A percentile compares a stretch with the other conserved stretches of the same genome.
Conservation (phyloP, 1,140 invertebrate species). For the Heliconius melpomene region DNA sequence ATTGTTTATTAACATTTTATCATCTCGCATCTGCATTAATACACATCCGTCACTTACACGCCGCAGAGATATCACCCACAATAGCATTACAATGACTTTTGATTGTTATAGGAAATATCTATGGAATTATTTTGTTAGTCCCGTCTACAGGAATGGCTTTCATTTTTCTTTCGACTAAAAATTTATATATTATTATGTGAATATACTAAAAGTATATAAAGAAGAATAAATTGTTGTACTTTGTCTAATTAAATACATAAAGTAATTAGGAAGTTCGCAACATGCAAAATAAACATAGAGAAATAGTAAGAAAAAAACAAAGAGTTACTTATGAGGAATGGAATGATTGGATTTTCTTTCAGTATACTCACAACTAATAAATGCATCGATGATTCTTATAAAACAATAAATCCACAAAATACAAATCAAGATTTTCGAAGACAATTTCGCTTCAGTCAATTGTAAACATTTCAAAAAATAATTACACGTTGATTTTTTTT, state of each 20-base stretch:
- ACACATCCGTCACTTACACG: slow-evolving; percentile 74
- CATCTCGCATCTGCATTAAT: slow-evolving; percentile 74
- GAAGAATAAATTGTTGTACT: slow-evolving; percentile 58
- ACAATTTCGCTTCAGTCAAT: slow-evolving; percentile 74
- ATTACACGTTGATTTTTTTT: slow-evolving; percentile 62
- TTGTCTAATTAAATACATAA: slow-evolving; percentile 55
- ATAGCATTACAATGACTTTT: slow-evolving; percentile 72
- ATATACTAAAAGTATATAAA: slow-evolving; percentile 73
- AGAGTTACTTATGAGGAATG: slow-evolving; percentile 71
- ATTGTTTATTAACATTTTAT: slow-evolving; percentile 82
- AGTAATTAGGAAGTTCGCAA: slow-evolving; percentile 51
- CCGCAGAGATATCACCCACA: slow-evolving; percentile 69
- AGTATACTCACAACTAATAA: slow-evolving; percentile 76
- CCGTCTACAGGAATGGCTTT: slow-evolving; percentile 60
- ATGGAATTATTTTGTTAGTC: slow-evolving; percentile 69
- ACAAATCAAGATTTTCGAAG: slow-evolving; percentile 55
- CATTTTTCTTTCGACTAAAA: slow-evolving; percentile 78
- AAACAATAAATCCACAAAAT: slow-evolving; percentile 60
- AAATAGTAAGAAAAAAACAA: slow-evolving; percentile 63
- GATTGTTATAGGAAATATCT: slow-evolving; percentile 66
- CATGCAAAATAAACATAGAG: slow-evolving; percentile 74
- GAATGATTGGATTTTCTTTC: slow-evolving; percentile 77
- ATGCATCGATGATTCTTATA: slow-evolving; percentile 68
- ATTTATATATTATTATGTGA: slow-evolving; percentile 59
- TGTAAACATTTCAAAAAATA: slow-evolving; percentile 74